These are phyloP conservation scores for Danionella cerebrum DNA, from an alignment of 2,113 vertebrate species.

Conservation along the genomic window DNA sequence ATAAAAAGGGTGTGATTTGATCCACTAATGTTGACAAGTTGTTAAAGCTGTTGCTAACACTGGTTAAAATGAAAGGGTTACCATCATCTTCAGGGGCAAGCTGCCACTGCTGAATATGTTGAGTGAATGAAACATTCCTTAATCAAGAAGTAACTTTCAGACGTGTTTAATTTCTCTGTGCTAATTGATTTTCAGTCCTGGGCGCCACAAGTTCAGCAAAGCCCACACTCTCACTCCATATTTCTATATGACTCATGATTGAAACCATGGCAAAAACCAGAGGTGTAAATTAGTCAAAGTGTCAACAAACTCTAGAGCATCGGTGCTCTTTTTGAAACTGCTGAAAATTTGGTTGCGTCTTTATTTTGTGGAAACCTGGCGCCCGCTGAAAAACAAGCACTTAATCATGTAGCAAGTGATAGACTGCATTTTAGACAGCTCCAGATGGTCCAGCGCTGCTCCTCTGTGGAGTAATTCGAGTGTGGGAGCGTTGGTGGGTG, in stretches of 20 bases:
- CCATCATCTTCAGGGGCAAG: neutral
- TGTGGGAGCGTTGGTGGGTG: slow-evolving; percentile 10
- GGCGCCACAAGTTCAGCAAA: slow-evolving; percentile 16
- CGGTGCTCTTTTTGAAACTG: neutral
- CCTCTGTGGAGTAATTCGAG: slow-evolving; percentile 29
- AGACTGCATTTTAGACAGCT: slow-evolving; percentile 60
- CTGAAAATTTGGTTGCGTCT: neutral
- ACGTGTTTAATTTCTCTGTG: neutral
- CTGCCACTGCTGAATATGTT: neutral
- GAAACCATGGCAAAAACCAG: neutral
- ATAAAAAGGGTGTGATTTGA: too few species aligned
- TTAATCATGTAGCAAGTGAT: slow-evolving; percentile 65
- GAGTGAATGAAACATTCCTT: neutral
- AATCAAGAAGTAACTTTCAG: neutral
- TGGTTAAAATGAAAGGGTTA: too few species aligned
- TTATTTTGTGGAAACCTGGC: slow-evolving; percentile 40
- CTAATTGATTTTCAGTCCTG: neutral
- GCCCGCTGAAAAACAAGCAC: slow-evolving; percentile 56
- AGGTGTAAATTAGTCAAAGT: slow-evolving; percentile 31
- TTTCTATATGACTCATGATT: neutral
- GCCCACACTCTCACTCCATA: neutral
- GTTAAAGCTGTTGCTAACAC: too few species aligned
- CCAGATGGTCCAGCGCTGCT: slow-evolving; percentile 63
- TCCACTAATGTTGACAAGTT: too few species aligned
- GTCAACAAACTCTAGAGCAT: neutral